These are phyloP conservation scores for Typhlomys cinereus DNA, from an alignment of 2,113 vertebrate genomes.

Conservation along the genomic window DNA sequence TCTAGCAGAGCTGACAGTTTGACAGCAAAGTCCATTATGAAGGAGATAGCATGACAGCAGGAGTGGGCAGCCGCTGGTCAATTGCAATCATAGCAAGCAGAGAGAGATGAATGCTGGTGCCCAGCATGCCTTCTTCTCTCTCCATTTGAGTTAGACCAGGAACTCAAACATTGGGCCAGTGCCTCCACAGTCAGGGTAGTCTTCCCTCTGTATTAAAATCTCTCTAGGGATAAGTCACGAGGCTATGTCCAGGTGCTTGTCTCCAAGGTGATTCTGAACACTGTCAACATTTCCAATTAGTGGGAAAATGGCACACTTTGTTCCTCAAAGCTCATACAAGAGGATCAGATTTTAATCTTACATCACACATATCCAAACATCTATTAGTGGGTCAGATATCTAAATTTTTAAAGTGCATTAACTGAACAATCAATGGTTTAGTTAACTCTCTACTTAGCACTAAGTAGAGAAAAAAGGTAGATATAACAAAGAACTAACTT, in stretches of 20 bases:
- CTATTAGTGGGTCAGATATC: neutral
- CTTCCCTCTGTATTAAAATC: neutral
- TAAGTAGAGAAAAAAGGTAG: neutral
- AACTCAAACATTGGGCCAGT: too few species aligned
- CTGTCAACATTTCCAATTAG: neutral
- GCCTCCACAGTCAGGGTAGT: neutral
- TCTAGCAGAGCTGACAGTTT: neutral
- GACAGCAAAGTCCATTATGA: too few species aligned
- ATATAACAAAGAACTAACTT: neutral
- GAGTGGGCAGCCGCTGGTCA: too few species aligned
- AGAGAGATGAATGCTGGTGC: neutral
- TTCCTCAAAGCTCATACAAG: neutral
- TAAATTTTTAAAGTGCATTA: neutral
- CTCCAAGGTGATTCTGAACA: too few species aligned
- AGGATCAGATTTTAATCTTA: neutral
- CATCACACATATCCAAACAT: neutral
- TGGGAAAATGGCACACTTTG: neutral
- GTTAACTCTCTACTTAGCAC: too few species aligned
- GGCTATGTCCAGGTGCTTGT: neutral
- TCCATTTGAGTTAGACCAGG: neutral
- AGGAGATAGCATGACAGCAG: neutral
- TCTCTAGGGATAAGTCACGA: neutral
- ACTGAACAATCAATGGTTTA: neutral
- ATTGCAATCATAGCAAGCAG: too few species aligned
- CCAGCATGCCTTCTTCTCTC: neutral